These are phyloP conservation scores for Xiphophorus hellerii DNA, from an alignment of 2,113 vertebrate species.

Conservation along the genomic window DNA sequence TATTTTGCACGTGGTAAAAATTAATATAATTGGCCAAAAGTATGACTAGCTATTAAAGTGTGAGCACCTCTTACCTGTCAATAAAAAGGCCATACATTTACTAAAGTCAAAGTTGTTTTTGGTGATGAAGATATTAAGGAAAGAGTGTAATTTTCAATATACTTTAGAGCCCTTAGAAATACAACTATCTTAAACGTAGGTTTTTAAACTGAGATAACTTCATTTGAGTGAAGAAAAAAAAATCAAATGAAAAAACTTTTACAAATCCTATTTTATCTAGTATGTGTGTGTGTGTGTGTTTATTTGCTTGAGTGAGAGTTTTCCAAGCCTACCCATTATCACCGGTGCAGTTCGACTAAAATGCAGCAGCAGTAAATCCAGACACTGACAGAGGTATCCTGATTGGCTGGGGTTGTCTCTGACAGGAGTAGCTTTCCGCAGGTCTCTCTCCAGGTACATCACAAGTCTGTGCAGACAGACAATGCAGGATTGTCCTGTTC, in stretches of 20 bases:
- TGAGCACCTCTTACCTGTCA: no score
- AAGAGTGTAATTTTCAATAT: neutral
- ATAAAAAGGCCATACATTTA: no score
- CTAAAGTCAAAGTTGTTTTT: neutral
- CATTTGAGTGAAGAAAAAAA: no score
- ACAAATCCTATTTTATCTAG: no score
- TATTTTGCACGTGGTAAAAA: neutral
- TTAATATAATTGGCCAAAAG: neutral
- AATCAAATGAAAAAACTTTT: no score
- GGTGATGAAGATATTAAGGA: neutral
- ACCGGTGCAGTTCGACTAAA: slow-evolving; percentile 46
- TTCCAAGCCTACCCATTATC: slow-evolving; percentile 53
- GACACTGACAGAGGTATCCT: slow-evolving; percentile 64
- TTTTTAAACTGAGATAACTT: no score
- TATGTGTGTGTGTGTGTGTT: neutral
- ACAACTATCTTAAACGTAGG: no score
- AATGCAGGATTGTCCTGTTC: neutral
- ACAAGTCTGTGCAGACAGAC: slow-evolving; percentile 57
- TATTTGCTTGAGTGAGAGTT: neutral
- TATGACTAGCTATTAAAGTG: neutral
- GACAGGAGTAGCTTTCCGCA: slow-evolving; percentile 58
- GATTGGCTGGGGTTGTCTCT: slow-evolving; percentile 58
- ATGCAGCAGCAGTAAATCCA: slow-evolving; percentile 52
- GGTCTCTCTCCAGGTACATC: slow-evolving; percentile 69
- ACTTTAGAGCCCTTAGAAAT: neutral